phyloP scores from a whole-genome alignment of 2,113 vertebrate species.

The Galbula dea region DNA sequence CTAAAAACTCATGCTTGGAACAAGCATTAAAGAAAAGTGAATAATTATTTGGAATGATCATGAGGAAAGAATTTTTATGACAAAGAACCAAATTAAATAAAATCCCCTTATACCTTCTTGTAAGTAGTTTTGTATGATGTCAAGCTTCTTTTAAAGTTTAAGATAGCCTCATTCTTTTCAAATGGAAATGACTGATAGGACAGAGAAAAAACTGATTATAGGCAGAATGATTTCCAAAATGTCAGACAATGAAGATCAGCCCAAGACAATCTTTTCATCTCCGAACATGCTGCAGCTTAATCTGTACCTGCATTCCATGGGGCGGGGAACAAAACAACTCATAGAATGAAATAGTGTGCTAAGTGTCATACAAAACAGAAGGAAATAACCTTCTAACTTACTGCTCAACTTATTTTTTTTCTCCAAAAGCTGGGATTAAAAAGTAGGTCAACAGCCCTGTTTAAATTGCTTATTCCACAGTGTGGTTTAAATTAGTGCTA shows the following conservation, averaged over 20 bases:
- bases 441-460: constrained; percentile 64
- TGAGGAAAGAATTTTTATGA: constrained; percentile 8
- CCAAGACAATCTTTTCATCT: neutral
- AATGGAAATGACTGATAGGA: neutral
- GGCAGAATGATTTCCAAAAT: constrained; percentile 35
- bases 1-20: neutral
- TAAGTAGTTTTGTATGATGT: neutral
- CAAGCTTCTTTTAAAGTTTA: constrained; percentile 11
- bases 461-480: constrained; percentile 61
- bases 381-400: constrained; percentile 51
- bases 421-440: constrained; percentile 41
- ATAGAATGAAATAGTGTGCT: constrained; percentile 33
- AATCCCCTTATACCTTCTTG: neutral
- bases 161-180: neutral
- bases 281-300: neutral
- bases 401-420: constrained; percentile 36
- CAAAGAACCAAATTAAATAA: neutral
- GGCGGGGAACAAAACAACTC: neutral
- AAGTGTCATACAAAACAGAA: constrained; percentile 39
- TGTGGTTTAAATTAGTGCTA: constrained; percentile 44
- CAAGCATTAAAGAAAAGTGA: neutral
- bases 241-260: neutral
- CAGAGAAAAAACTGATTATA: neutral
- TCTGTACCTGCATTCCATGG: neutral
- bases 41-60: neutral